Evolutionary conservation across 2,797 vertebrate genomes (phyloP).

Genomic region (Phylloscopus collybita): DNA sequence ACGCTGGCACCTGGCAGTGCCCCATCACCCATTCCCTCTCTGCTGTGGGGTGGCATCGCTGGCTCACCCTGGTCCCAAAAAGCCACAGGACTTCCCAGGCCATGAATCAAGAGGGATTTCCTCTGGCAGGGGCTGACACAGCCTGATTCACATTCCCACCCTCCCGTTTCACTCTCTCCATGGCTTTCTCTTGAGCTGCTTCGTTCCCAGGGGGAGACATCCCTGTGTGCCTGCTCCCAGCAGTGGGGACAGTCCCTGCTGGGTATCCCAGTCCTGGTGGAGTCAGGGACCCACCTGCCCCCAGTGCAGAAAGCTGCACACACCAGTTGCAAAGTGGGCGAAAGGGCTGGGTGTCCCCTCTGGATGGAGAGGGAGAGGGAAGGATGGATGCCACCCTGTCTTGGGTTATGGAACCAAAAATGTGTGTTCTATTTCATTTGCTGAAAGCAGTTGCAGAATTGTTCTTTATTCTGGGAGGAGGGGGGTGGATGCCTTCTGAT

Average conservation of each 20-base stretch:
- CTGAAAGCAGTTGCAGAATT: no score
- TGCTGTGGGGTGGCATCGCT: neutral
- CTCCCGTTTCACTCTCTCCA: neutral
- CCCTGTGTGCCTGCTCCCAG: neutral
- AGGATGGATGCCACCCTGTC: neutral
- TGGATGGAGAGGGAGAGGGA: neutral
- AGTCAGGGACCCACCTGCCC: rapidly evolving
- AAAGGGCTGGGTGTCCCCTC: neutral
- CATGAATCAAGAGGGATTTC: neutral
- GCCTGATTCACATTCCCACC: neutral
- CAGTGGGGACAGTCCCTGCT: neutral
- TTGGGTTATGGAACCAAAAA: no score
- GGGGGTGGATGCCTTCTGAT: no score
- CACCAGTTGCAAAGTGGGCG: neutral
- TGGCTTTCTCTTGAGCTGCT: neutral
- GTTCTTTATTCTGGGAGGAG: no score
- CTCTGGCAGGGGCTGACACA: neutral
- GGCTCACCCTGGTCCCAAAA: neutral
- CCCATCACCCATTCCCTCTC: neutral
- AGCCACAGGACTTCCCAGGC: slow-evolving; percentile 14
- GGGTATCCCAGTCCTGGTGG: rapidly evolving
- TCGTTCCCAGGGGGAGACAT: rapidly evolving
- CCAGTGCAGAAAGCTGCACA: neutral
- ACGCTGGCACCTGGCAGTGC: neutral
- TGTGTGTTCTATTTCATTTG: no score